A percentile compares a stretch with the other conserved stretches of the same genome.
phyloP scores from a whole-genome alignment of 2,888 invertebrate species.

The Cacoxenus indagator region DNA sequence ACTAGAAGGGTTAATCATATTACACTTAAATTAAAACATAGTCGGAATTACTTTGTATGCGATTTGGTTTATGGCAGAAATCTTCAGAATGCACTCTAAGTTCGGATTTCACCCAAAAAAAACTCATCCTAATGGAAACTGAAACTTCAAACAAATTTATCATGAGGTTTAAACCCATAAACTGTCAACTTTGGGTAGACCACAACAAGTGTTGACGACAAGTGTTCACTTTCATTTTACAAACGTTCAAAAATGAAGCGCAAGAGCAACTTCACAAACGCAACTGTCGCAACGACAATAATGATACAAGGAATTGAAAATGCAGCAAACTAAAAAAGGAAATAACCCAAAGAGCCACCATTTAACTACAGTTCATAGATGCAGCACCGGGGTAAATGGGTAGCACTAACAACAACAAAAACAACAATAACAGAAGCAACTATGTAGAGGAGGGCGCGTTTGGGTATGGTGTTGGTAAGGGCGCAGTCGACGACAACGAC shows the following conservation, averaged over 20 bases:
- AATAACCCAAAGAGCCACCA: constrained; percentile 33
- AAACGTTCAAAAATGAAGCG: neutral
- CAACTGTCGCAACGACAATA: constrained; percentile 10
- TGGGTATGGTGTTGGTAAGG: neutral
- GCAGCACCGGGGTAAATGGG: neutral
- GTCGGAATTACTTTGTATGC: too few species aligned
- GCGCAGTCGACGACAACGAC: neutral
- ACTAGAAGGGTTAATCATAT: too few species aligned
- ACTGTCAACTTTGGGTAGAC: neutral
- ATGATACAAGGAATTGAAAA: constrained; percentile 18
- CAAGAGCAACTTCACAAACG: neutral
- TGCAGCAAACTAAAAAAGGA: neutral
- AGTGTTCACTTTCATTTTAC: neutral
- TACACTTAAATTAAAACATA: too few species aligned
- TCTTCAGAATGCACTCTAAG: too few species aligned
- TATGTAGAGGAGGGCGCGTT: neutral
- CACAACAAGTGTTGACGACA: constrained; percentile 36
- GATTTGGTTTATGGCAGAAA: too few species aligned
- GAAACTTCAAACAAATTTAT: neutral
- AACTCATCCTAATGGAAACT: too few species aligned
- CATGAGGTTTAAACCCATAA: neutral
- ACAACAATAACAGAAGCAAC: neutral
- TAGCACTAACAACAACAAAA: neutral
- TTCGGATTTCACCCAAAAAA: too few species aligned
- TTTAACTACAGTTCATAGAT: constrained; percentile 51